Percentiles rank a stretch among this genome's conserved stretches.
Evolutionary conservation across 2,888 invertebrate genomes (phyloP).

Genomic region (Allacma fusca): DNA sequence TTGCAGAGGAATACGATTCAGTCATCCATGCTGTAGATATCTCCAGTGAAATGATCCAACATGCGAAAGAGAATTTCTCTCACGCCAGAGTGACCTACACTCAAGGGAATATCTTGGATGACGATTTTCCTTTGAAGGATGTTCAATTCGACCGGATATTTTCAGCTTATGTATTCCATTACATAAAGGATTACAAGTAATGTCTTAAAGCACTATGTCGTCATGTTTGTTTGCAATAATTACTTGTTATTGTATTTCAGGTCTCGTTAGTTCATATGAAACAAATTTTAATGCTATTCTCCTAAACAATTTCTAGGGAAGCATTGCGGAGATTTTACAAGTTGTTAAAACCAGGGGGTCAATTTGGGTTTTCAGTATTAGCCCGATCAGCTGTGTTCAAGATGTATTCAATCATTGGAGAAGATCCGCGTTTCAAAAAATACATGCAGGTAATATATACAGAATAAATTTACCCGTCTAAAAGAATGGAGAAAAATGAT

Average conservation of each 20-base stretch:
- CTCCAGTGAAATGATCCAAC: conserved; percentile 53
- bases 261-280: not conserved
- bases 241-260: not conserved
- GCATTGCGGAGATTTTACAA: conserved; percentile 41
- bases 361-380: conserved; percentile 48
- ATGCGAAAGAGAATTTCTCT: conserved; percentile 48
- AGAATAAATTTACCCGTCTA: no score
- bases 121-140: conserved; percentile 48
- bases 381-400: conserved; percentile 31
- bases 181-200: conserved; percentile 49
- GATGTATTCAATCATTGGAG: conserved; percentile 30
- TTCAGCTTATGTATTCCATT: conserved; percentile 55
- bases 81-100: conserved; percentile 45
- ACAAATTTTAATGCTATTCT: not conserved
- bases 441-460: conserved; percentile 50
- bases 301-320: conserved; percentile 16
- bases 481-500: no score
- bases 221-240: no score
- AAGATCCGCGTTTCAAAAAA: conserved; percentile 42
- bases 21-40: conserved; percentile 51
- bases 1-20: conserved; percentile 45
- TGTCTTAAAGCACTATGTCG: no score
- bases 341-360: conserved; percentile 50
- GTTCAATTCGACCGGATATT: conserved; percentile 54
- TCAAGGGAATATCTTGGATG: conserved; percentile 44